Conservation (phyloP, 2,113 vertebrate species). For the Mellivora capensis region DNA sequence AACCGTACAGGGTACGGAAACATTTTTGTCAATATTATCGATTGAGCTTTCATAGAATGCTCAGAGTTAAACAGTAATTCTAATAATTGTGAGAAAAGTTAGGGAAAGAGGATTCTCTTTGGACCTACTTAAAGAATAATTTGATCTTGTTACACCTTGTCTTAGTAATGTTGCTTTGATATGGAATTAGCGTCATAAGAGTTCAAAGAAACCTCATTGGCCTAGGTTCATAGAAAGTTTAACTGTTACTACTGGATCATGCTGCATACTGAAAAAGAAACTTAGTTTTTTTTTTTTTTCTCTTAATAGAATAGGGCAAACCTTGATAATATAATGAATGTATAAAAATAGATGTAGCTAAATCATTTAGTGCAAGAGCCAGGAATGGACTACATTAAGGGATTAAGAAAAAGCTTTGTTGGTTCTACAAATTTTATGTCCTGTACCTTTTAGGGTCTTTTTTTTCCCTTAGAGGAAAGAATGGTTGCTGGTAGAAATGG, state of each 20-base stretch:
- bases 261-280: constrained; percentile 44
- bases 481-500: not conserved
- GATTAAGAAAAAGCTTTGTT: constrained; percentile 2
- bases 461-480: constrained; percentile 13
- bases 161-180: not conserved
- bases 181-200: not conserved
- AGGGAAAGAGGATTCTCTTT: not conserved
- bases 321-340: not conserved
- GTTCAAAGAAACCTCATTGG: constrained; percentile 31
- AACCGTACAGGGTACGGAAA: not conserved
- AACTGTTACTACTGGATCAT: constrained; percentile 13
- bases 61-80: constrained; percentile 37
- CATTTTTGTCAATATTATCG: constrained; percentile 1
- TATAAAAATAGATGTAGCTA: not conserved
- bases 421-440: constrained; percentile 23
- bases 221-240: constrained; percentile 38
- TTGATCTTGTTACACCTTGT: constrained; percentile 18
- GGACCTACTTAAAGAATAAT: constrained; percentile 12
- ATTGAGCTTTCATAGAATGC: not conserved
- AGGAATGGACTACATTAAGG: not conserved
- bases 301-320: not conserved
- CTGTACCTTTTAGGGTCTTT: not conserved
- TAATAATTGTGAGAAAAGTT: constrained; percentile 28
- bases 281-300: not conserved
- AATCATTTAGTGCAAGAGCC: constrained; percentile 26